Percentiles rank a stretch among this genome's conserved stretches.
phyloP scores from a whole-genome alignment of 2,888 invertebrate species.

The Bruchidius siliquastri region DNA sequence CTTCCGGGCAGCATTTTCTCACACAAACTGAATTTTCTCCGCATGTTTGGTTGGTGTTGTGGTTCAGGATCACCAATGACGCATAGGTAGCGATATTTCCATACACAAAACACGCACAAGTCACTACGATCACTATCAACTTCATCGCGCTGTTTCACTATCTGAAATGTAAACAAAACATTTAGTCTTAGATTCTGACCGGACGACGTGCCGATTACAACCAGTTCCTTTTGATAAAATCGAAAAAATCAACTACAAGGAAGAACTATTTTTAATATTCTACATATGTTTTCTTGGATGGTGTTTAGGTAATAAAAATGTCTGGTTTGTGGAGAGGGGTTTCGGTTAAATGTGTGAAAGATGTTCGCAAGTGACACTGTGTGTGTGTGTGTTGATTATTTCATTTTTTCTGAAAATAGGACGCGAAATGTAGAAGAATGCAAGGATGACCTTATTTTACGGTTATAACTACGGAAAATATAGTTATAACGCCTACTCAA shows the following conservation, averaged over 20 bases:
- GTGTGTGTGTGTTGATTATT: too few species aligned
- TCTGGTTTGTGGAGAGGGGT: background rate
- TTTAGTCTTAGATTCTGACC: background rate
- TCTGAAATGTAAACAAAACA: background rate
- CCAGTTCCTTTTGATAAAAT: conserved; percentile 7
- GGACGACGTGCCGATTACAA: conserved; percentile 6
- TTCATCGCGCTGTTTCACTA: conserved; percentile 5
- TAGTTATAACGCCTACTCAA: background rate
- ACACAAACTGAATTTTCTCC: conserved; percentile 13
- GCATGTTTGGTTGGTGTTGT: conserved; percentile 18
- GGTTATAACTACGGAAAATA: background rate
- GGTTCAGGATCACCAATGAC: conserved; percentile 9
- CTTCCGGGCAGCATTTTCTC: conserved; percentile 26
- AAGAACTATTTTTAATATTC: background rate
- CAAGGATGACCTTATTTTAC: too few species aligned
- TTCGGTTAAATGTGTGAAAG: background rate
- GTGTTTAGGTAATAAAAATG: background rate
- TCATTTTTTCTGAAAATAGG: too few species aligned
- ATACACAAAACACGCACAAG: conserved; percentile 1
- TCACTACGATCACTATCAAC: background rate
- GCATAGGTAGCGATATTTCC: background rate
- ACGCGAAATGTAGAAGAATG: too few species aligned
- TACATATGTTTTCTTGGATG: background rate
- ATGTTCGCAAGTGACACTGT: background rate
- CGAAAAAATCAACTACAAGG: background rate